These are phyloP conservation scores for Conger conger DNA, from an alignment of 2,113 vertebrate genomes.

Conservation along the genomic window DNA sequence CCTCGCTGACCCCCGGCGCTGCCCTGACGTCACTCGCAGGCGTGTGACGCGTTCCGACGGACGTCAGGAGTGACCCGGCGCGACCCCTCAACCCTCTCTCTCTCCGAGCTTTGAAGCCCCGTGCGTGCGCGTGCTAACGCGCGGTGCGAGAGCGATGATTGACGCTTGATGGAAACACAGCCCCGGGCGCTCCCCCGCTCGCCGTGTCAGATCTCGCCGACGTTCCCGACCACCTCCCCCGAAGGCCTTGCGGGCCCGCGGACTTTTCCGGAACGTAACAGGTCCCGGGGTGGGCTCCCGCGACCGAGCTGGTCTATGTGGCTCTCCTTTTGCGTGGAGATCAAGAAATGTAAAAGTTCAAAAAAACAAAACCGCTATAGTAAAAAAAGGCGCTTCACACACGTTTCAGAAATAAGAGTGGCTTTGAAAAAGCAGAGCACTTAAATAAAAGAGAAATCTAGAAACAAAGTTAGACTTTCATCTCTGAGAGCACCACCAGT, in stretches of 20 bases:
- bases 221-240: too few species aligned
- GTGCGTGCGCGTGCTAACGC: not conserved
- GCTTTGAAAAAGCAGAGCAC: constrained; percentile 27
- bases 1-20: too few species aligned
- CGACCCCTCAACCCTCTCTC: not conserved
- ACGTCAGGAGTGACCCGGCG: not conserved
- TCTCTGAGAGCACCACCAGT: not conserved
- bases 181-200: too few species aligned
- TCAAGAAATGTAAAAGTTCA: constrained; percentile 4
- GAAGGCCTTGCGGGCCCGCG: too few species aligned
- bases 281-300: not conserved
- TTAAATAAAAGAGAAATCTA: constrained; percentile 4
- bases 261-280: not conserved
- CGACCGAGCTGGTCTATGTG: constrained; percentile 7
- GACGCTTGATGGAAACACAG: too few species aligned
- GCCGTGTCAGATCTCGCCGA: too few species aligned
- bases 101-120: not conserved
- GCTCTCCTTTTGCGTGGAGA: not conserved
- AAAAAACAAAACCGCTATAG: not conserved
- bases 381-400: not conserved
- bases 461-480: not conserved
- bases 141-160: too few species aligned
- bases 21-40: not conserved
- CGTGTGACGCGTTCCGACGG: not conserved
- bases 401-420: constrained; percentile 8